Percentiles rank a stretch among this genome's conserved stretches.
Evolutionary conservation across 2,888 invertebrate genomes (phyloP).

Genomic region (Macropis europaea): DNA sequence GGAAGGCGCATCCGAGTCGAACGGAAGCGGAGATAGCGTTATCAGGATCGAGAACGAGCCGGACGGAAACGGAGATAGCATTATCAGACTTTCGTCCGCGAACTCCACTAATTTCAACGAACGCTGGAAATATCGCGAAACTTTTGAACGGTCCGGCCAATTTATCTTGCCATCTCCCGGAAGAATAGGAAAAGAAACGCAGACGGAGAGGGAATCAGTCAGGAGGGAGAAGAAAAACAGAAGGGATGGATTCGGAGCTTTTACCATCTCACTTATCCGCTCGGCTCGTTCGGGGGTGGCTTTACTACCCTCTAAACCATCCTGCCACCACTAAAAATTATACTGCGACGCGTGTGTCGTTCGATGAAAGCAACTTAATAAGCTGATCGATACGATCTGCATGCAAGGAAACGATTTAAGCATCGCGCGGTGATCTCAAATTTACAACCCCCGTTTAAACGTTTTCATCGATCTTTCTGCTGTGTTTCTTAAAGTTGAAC

Average conservation of each 20-base stretch:
- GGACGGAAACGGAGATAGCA: conserved; percentile 49
- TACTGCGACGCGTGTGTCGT: conserved; percentile 49
- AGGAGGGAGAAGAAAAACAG: conserved; percentile 8
- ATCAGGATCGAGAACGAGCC: conserved; percentile 20
- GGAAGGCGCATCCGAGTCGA: not conserved
- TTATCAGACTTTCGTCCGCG: conserved; percentile 57
- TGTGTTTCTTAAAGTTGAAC: too few species aligned
- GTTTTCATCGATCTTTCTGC: too few species aligned
- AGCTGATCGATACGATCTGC: conserved; percentile 64
- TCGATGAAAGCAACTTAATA: conserved; percentile 66
- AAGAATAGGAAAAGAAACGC: not conserved
- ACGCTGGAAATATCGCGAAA: conserved; percentile 64
- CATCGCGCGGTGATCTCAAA: too few species aligned
- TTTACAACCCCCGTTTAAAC: not conserved
- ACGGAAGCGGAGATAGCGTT: conserved; percentile 10
- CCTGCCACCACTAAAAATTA: conserved; percentile 67
- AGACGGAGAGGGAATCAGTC: not conserved
- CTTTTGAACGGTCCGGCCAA: conserved; percentile 58
- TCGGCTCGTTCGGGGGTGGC: conserved; percentile 41
- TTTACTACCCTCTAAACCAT: conserved; percentile 64
- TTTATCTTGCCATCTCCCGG: conserved; percentile 58
- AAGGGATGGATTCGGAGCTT: not conserved
- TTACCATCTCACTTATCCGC: conserved; percentile 56
- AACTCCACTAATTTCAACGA: conserved; percentile 64
- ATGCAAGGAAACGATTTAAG: not conserved